Conservation (phyloP, 2,888 invertebrate species). For the Melinaea menophilus region DNA sequence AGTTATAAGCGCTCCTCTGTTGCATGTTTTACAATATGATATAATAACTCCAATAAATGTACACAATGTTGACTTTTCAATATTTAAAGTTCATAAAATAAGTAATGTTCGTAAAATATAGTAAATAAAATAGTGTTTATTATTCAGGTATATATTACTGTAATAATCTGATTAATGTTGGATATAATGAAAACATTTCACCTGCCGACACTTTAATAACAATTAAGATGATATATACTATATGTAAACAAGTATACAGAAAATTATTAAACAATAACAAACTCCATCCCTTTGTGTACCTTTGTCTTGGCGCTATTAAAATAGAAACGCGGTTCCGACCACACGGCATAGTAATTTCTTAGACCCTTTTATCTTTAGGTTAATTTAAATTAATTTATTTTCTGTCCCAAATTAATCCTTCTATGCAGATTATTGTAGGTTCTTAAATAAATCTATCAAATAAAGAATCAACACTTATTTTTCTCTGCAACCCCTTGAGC, state of each 20-base stretch:
- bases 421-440: constrained; percentile 48
- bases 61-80: too few species aligned
- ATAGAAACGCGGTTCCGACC: constrained; percentile 61
- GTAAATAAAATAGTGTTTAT: too few species aligned
- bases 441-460: constrained; percentile 21
- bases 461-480: constrained; percentile 28
- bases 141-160: too few species aligned
- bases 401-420: constrained; percentile 49
- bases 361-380: constrained; percentile 62
- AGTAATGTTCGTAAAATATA: too few species aligned
- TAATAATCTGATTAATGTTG: too few species aligned
- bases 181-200: too few species aligned
- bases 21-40: too few species aligned
- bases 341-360: constrained; percentile 57
- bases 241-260: constrained; percentile 21
- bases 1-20: constrained; percentile 33
- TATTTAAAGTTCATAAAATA: too few species aligned
- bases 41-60: too few species aligned
- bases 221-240: constrained; percentile 8
- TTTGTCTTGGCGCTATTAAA: constrained; percentile 65
- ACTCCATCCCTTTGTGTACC: constrained; percentile 62
- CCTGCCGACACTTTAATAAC: too few species aligned
- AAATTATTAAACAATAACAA: constrained; percentile 51
- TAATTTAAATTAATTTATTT: constrained; percentile 74
- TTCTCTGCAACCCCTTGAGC: constrained; percentile 31